Base-by-base conservation (phyloP, 2,113 vertebrate genomes). In the Nothoprocta perdicaria region DNA sequence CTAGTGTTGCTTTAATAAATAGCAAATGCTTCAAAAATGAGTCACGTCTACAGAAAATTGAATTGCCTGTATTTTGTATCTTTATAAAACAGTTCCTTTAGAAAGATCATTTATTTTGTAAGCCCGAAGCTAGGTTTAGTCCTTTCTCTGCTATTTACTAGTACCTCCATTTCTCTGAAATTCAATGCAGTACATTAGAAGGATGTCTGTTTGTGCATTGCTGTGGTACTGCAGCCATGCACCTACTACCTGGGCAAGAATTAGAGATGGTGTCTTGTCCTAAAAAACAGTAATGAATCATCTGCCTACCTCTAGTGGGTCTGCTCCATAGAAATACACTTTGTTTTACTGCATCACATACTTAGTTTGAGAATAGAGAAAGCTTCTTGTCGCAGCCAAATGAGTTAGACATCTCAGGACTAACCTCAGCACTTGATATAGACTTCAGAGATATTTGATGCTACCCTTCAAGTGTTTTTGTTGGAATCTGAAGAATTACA, bases 401-500 rank as follows among this genome's bases (percentile, higher is more conserved):
- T 86, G 75, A 80, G 40, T 88, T 50, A 50, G 60, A 67, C 18
- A 21, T 71, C 67, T 85, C 73, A 66, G 12, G 61, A 18, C 55
- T 86, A 71, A 86, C 80, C 50, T 68, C 40, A 63, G 53, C 62
- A 68, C 74, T 89, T 76, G 53, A 74, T 84, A 6, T 69, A 84
- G 84, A 87, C 66, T 78, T 83, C 66, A 60, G 45, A 87, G 72
- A 43, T 35, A 55, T 58, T 85, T 87, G 40, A 41, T 52, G 62
- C 7, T 65, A 68, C 13, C 40, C 8, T 89, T 81, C 67, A 48
- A 81, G 74, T 55, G 86, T 81, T 85, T 93, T 93, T 88, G 10
- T 90, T 62, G 21, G 29, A 71, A 14, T 40, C 19, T 85, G 52
- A 41, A 68, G 52, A 85, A 69, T 80, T 92, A 35, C 12, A 55